Evolutionary conservation across 2,797 vertebrate species (phyloP).

Genomic region (Manis pentadactyla): DNA sequence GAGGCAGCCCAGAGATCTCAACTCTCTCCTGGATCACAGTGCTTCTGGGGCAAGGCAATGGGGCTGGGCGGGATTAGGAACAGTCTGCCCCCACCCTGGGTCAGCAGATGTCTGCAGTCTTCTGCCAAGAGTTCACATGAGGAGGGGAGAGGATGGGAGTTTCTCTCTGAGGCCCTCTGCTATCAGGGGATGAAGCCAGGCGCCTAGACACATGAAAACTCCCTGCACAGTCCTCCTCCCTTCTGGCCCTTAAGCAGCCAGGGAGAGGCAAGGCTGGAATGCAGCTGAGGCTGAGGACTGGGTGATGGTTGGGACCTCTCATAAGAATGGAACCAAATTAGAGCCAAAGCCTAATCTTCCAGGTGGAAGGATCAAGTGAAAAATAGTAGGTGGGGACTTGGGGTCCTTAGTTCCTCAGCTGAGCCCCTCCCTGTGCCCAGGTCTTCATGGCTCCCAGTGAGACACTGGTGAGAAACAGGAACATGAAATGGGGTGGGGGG

Average conservation of each 20-base stretch:
- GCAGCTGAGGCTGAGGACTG: background rate
- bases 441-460: constrained; percentile 12
- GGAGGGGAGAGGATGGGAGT: constrained; percentile 52
- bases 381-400: background rate
- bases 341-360: constrained; percentile 16
- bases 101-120: constrained; percentile 71
- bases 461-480: background rate
- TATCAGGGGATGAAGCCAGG: constrained; percentile 55
- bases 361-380: constrained; percentile 19
- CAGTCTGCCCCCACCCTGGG: constrained; percentile 60
- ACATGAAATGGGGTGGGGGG: background rate
- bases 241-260: background rate
- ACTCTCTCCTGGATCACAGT: background rate
- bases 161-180: constrained; percentile 53
- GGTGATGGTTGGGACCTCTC: background rate
- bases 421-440: background rate
- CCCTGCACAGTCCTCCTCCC: background rate
- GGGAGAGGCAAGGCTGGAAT: constrained; percentile 52
- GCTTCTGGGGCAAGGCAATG: background rate
- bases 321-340: background rate
- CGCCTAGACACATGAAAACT: background rate
- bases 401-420: background rate
- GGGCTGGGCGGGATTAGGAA: constrained; percentile 40
- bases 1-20: constrained; percentile 15
- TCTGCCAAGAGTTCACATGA: constrained; percentile 71